Evolutionary conservation across 2,797 vertebrate genomes (phyloP).

Genomic region (Anguilla megastoma): DNA sequence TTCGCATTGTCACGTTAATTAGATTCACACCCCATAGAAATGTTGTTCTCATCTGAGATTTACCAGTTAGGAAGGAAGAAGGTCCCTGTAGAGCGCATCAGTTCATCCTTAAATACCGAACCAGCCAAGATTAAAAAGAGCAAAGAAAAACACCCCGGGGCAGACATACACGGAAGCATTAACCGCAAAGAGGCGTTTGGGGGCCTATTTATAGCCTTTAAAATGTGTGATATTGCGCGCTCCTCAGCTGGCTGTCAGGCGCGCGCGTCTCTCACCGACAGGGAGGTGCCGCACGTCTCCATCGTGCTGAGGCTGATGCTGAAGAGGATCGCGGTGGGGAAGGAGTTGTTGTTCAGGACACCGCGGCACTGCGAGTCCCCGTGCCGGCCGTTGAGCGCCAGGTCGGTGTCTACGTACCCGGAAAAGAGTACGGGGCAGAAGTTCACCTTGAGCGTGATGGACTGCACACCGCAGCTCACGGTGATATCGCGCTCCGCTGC

Average conservation of each 20-base stretch:
- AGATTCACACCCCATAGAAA: background rate
- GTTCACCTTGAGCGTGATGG: slow-evolving; percentile 97
- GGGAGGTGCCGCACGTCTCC: slow-evolving; percentile 89
- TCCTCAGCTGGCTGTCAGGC: background rate
- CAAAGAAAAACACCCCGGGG: background rate
- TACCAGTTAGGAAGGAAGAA: background rate
- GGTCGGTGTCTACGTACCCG: slow-evolving; percentile 91
- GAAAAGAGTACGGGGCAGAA: slow-evolving; percentile 98
- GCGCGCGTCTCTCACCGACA: slow-evolving; percentile 80
- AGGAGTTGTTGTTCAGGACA: slow-evolving; percentile 97
- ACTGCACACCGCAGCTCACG: slow-evolving; percentile 95
- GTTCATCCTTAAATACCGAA: background rate
- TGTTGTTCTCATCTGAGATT: background rate
- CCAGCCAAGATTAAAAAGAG: background rate
- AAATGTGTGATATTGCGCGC: background rate
- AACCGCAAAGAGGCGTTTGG: background rate
- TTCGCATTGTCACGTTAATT: background rate
- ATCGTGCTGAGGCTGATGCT: slow-evolving; percentile 92
- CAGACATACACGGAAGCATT: background rate
- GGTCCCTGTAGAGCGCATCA: background rate
- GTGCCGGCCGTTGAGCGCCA: slow-evolving; percentile 93
- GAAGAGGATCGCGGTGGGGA: slow-evolving; percentile 94
- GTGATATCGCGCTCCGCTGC: slow-evolving; percentile 91
- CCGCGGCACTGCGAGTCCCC: slow-evolving; percentile 94
- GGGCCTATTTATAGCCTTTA: background rate